phyloP scores from a whole-genome alignment of 2,888 invertebrate species.

The Rhagium mordax region DNA sequence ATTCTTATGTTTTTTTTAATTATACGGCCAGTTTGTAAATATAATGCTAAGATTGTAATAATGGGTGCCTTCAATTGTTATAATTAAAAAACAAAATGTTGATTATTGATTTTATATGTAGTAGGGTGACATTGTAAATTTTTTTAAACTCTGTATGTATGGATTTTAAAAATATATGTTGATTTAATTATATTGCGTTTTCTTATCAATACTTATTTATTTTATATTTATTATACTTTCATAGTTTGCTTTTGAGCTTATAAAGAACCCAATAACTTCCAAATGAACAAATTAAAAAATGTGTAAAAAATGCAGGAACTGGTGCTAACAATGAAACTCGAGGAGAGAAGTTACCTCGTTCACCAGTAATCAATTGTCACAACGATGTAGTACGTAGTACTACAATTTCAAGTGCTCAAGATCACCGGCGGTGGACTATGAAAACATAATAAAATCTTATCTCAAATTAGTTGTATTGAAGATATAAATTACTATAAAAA shows the following conservation, averaged over 20 bases:
- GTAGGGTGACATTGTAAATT: constrained; percentile 52
- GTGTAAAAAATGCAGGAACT: too few relatives aligned
- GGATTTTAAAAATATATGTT: constrained; percentile 58
- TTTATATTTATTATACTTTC: too few relatives aligned
- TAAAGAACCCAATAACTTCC: too few relatives aligned
- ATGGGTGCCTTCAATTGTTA: constrained; percentile 57
- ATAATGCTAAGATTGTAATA: constrained; percentile 49
- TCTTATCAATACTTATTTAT: background rate
- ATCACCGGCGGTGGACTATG: background rate
- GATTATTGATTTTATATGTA: constrained; percentile 44
- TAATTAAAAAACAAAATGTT: constrained; percentile 40
- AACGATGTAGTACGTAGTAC: background rate
- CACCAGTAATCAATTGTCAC: background rate
- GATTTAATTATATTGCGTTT: constrained; percentile 47
- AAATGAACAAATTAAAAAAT: too few relatives aligned
- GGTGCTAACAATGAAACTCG: background rate
- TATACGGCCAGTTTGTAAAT: constrained; percentile 43
- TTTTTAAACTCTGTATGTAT: constrained; percentile 51
- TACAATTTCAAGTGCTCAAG: background rate
- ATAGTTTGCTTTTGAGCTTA: background rate
- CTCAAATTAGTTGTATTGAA: background rate
- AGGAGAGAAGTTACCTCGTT: background rate
- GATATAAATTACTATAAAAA: background rate
- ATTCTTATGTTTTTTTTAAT: constrained; percentile 24
- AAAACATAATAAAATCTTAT: background rate